Evolutionary conservation across 1,140 invertebrate genomes (phyloP), one percentile per base, ranked within the genome.

Genomic region (Achroia grisella): DNA sequence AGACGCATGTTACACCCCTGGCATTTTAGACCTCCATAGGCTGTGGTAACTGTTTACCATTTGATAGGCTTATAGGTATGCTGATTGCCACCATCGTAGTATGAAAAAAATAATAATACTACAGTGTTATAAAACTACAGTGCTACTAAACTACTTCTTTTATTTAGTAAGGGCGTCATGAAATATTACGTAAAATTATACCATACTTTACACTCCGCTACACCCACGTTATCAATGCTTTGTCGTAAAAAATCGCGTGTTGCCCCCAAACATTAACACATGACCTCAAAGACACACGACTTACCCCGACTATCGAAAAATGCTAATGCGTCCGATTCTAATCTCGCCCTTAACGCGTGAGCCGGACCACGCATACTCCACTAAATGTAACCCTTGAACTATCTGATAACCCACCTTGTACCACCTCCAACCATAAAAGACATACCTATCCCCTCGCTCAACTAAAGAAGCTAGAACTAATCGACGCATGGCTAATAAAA

Each of bases 301-400:
- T 53, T 45, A 59, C 54, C 59, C 45, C 56, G 59, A 59, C 64
- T 71, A 54, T 52, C 57, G 62, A 64, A 66, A 79, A 81, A 81
- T 81, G 77, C 74, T 81, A 78, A 81, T 81, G 60, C 56, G 62
- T 58, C 53, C 39, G 77, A 81, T 81, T 48, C 12, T 65, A 60
- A 78, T 78, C 74, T 49, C 36, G 37, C 49, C 50, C 57, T 70
- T 23, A 75, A 77, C 73, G 76, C 74, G 76, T 76, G 62, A 71
- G 58, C 61, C 64, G 46, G 63, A 67, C 71, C 75, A 77, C 73
- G 78, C 78, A 76, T 77, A 77, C 49, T 62, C 39, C 48, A 46
- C 63, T 71, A 75, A 78, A 75, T 68, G 62, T 80, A 77, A 75
- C 75, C 70, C 75, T 71, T 68, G 69, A 73, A 57, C 56, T 74